A percentile compares a stretch with the other conserved stretches of the same genome.
phyloP scores from a whole-genome alignment of 2,797 vertebrate species.

The Cryptoprocta ferox region DNA sequence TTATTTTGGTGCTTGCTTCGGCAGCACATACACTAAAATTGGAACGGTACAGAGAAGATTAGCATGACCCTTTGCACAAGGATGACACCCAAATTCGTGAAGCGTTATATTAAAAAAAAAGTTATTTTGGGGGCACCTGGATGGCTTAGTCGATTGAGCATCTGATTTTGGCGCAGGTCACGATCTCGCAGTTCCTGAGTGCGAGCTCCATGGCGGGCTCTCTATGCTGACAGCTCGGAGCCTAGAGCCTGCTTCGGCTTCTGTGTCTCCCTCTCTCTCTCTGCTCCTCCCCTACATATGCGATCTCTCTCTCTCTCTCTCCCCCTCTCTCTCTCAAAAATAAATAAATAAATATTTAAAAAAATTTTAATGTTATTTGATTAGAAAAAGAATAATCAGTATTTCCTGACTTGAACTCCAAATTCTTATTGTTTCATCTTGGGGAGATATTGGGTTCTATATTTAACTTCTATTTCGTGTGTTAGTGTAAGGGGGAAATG shows the following conservation, averaged over 20 bases:
- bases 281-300: background rate
- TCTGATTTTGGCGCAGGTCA: background rate
- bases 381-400: background rate
- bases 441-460: background rate
- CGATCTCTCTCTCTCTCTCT: background rate
- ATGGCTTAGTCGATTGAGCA: background rate
- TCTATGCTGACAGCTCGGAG: too few species aligned
- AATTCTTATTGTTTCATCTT: background rate
- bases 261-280: background rate
- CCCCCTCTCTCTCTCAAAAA: background rate
- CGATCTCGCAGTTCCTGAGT: background rate
- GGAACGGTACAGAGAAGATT: too few species aligned
- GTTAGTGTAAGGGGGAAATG: background rate
- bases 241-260: too few species aligned
- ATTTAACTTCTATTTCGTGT: slow-evolving; percentile 26
- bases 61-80: too few species aligned
- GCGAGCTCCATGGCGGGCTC: fast-evolving
- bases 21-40: too few species aligned
- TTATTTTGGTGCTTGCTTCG: background rate
- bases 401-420: slow-evolving; percentile 35
- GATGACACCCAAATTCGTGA: too few species aligned
- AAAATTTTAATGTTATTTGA: background rate
- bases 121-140: background rate
- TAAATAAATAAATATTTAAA: too few species aligned
- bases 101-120: too few species aligned